Base-by-base conservation (phyloP, 2,888 invertebrate species). In the Panopea generosa region DNA sequence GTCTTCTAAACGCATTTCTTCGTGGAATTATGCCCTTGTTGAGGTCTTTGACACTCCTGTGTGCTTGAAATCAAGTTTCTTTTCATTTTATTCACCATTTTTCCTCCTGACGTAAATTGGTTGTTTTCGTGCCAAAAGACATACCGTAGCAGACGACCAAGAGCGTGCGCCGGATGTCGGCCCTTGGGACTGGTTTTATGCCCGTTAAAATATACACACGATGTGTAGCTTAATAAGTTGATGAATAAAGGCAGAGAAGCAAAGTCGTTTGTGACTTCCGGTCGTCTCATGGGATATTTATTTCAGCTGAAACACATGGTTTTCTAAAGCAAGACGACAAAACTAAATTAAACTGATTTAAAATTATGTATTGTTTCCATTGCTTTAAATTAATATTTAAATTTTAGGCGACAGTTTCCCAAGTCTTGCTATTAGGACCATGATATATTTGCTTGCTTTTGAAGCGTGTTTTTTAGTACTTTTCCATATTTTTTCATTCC, bases 31-130 rank as follows among this genome's bases (percentile, higher is more conserved):
- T 62, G 74, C 74, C 75, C 72, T 47, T 72, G 71, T 69, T 72
- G 65, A 47, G 55, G 61, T 56, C 65, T 55, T 38, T 59, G 57
- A 73, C 82, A 77, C 79, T 79, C 79, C 77, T 69, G 73, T 77
- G 82, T 76, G 84, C 75, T 78, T 75, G 71, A 83, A 83, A 83
- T 83, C 83, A 83, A 81, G 81, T 81, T 83, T 75, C 81, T 81
- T 77, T 81, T 77, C 75, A 81, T 81, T 74, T 77, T 74, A 65
- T 77, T 72, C 81, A 61, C 75, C 74, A 77, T 81, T 69, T 75
- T 70, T 81, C 69, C 61, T 72, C 69, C 56, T 60, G 60, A 45
- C 69, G 40, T 67, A 80, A 80, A 77, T 80, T 77, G 67, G 73
- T 24, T 59, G 45, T 49, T 80, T 77, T 63, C 80, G 80, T 80